Percentiles rank a stretch among this genome's conserved stretches.
These are phyloP conservation scores for Cisticola juncidis DNA, from an alignment of 2,113 vertebrate species.

Conservation along the genomic window DNA sequence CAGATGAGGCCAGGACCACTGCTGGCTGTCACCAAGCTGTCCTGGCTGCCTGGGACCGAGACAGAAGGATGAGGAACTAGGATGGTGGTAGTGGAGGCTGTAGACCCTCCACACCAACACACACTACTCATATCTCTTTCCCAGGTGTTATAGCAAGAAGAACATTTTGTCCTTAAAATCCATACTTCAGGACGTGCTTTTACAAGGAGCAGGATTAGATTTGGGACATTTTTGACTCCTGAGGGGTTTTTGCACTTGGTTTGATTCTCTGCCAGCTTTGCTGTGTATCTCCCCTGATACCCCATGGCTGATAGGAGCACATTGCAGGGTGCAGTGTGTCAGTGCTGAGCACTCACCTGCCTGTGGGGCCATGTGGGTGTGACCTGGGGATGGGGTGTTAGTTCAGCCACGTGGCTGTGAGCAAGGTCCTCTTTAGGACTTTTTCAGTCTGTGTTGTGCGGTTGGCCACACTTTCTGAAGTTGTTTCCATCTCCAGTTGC, in stretches of 20 bases:
- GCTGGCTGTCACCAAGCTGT: background rate
- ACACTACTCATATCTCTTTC: background rate
- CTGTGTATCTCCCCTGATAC: background rate
- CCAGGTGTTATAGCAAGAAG: background rate
- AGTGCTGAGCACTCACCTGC: background rate
- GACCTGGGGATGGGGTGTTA: background rate
- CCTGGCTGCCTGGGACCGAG: background rate
- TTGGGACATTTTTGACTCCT: background rate
- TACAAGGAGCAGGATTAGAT: background rate
- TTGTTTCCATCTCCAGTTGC: constrained; percentile 39
- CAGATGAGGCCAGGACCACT: background rate
- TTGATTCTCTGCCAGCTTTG: background rate
- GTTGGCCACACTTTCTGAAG: background rate
- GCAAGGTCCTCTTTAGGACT: background rate
- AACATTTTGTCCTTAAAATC: background rate
- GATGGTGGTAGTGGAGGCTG: background rate
- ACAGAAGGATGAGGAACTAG: background rate
- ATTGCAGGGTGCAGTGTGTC: accelerated
- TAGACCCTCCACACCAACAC: background rate
- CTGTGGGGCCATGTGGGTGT: accelerated
- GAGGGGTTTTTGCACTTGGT: background rate
- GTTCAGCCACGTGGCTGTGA: background rate
- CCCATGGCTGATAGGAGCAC: background rate
- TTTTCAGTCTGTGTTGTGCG: background rate
- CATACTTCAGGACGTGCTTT: background rate